Evolutionary conservation across 2,113 vertebrate species (phyloP), one percentile per base, ranked within the genome.

Genomic region (Lipophrys pholis): DNA sequence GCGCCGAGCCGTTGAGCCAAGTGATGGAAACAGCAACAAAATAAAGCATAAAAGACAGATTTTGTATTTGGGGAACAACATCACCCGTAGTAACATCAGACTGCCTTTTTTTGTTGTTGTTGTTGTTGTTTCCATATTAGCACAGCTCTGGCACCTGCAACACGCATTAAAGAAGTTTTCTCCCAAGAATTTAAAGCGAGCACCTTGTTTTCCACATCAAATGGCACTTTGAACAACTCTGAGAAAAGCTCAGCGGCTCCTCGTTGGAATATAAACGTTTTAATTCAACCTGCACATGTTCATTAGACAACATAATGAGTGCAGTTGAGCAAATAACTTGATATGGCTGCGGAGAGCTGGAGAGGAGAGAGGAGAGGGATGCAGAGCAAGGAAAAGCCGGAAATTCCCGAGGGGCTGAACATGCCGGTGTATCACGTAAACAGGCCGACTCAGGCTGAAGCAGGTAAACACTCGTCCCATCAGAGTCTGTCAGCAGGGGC

Each of bases 1-100:
- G 43, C 48, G 66, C 85, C 65, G 81, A 76, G 78, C 64, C 60
- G 36, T 41, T 6, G 71, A 65, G 77, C 38, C 56, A 15, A 62
- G 57, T 15, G 69, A 81, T 77, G 75, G 65, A 84, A 80, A 62
- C 53, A 57, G 74, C 63, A 74, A 69, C 51, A 66, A 42, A 78
- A 84, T 54, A 70, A 79, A 80, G 62, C 62, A 79, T 50, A 15
- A 81, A 70, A 73, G 40, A 54, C 15, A 5, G 61, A 82, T 36
- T 81, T 45, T 68, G 41, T 55, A 63, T 60, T 46, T 45, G 16
- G 65, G 68, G 51, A 61, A 55, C 46, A 42, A 5, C 30, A 11
- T 78, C 78, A 72, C 63, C 82, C 62, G 16, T 55, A 43, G 53
- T 21, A 67, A 40, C 17, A 41, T 60, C 54, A 51, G 73, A 30